Evolutionary conservation across 2,113 vertebrate species (phyloP), one percentile per base, ranked within the genome.

Genomic region (Turdus rufiventris): DNA sequence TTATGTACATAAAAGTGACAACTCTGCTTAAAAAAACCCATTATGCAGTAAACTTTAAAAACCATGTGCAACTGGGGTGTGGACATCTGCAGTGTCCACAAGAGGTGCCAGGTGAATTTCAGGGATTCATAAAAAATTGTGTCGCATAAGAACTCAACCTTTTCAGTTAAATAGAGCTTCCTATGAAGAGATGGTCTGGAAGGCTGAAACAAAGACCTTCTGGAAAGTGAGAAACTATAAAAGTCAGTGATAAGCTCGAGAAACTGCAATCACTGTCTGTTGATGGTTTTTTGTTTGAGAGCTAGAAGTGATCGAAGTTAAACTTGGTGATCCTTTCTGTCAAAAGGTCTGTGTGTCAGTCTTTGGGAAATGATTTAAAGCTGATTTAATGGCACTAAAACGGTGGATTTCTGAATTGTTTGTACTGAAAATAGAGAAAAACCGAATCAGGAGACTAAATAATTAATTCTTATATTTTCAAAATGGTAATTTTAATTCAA

Each of bases 61-160:
- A 8, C 33, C 2, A 0, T 34, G 19, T 70, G 47, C 0, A 3
- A 10, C 9, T 33, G 20, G 20, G 15, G 15, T 47, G 26, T 18
- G 29, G 24, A 45, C 16, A 20, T 5, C 43, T 45, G 40, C 54
- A 25, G 1, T 83, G 43, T 85, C 36, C 43, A 45, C 2, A n/a
- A 83, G n/a, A 5, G 4, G 40, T 23, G 11, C 5, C 26, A 72
- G 24, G 48, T 0, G 2, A 73, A 73, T 77, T 26, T 47, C 18
- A 62, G 17, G 18, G 12, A n/a, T 53, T 21, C n/a, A 25, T 20
- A 36, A 2, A 82, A 82, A 76, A 58, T 5, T 34, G 6, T 12
- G 1, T 12, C 85, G 38, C 16, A 74, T 43, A 80, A 47, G 16
- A 62, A 28, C 16, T 57, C 45, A 38, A 5, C 14, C 12, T 45